Evolutionary conservation across 2,113 vertebrate species (phyloP).

Genomic region (Strix uralensis): DNA sequence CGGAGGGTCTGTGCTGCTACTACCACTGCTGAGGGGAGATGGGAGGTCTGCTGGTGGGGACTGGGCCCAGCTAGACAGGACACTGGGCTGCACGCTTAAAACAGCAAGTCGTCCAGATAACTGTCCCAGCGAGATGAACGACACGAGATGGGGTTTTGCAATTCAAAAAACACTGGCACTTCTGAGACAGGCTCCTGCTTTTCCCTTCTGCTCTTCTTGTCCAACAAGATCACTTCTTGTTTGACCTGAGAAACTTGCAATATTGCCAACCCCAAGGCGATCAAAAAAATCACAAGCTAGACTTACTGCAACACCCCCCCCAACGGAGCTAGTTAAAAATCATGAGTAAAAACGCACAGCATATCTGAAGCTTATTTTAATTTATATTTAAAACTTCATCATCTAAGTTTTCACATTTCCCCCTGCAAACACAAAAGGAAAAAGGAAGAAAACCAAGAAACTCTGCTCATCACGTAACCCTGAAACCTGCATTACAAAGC

Average conservation of each 20-base stretch:
- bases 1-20: fast-evolving
- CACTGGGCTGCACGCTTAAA: fast-evolving
- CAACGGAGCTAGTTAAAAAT: neutral
- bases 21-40: neutral
- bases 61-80: neutral
- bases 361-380: neutral
- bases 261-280: neutral
- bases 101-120: neutral
- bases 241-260: constrained; percentile 57
- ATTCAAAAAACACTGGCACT: neutral
- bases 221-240: constrained; percentile 47
- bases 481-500: neutral
- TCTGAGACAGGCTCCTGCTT: neutral
- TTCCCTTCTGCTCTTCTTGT: constrained; percentile 33
- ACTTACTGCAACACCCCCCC: neutral
- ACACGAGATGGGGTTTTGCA: neutral
- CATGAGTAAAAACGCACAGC: neutral
- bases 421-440: neutral
- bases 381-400: constrained; percentile 25
- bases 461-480: neutral
- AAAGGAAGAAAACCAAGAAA: neutral
- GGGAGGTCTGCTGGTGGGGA: neutral
- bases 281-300: neutral
- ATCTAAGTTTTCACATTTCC: neutral
- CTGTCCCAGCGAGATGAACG: neutral